Evolutionary conservation across 2,888 invertebrate genomes (phyloP).

Genomic region (Dyspetes luteomarginatus): DNA sequence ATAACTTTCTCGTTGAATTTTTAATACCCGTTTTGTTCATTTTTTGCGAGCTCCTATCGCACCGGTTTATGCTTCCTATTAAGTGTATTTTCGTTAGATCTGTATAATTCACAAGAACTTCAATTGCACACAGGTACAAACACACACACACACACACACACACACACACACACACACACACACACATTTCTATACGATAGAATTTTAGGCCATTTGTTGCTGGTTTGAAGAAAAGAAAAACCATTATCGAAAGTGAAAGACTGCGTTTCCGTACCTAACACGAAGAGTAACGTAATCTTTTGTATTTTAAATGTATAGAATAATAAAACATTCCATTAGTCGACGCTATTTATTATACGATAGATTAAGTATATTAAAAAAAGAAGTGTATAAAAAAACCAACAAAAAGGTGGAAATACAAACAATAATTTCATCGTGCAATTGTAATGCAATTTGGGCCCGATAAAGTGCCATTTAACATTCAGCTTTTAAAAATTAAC

Average conservation of each 20-base stretch:
- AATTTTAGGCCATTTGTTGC: constrained; percentile 37
- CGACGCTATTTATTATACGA: constrained; percentile 59
- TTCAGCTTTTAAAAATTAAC: constrained; percentile 51
- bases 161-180: not conserved
- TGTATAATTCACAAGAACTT: constrained; percentile 30
- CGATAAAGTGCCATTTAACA: constrained; percentile 20
- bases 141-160: no score
- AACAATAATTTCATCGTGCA: constrained; percentile 22
- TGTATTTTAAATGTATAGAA: constrained; percentile 69
- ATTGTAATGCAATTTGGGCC: constrained; percentile 27
- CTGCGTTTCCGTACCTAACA: constrained; percentile 70
- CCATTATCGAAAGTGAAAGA: constrained; percentile 70
- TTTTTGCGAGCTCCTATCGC: constrained; percentile 26
- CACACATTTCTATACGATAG: not conserved
- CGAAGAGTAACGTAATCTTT: constrained; percentile 63
- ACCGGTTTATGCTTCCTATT: constrained; percentile 68
- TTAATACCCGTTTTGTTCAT: constrained; percentile 41
- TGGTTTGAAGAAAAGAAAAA: constrained; percentile 36
- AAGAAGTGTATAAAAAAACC: constrained; percentile 53
- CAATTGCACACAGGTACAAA: constrained; percentile 10
- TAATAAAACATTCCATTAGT: constrained; percentile 75
- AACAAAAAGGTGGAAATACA: not conserved
- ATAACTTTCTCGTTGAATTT: constrained; percentile 57
- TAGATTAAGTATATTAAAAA: constrained; percentile 55
- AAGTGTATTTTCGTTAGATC: constrained; percentile 54